These are phyloP conservation scores for Smittia aterrima DNA, from an alignment of 2,888 invertebrate species.

Conservation along the genomic window DNA sequence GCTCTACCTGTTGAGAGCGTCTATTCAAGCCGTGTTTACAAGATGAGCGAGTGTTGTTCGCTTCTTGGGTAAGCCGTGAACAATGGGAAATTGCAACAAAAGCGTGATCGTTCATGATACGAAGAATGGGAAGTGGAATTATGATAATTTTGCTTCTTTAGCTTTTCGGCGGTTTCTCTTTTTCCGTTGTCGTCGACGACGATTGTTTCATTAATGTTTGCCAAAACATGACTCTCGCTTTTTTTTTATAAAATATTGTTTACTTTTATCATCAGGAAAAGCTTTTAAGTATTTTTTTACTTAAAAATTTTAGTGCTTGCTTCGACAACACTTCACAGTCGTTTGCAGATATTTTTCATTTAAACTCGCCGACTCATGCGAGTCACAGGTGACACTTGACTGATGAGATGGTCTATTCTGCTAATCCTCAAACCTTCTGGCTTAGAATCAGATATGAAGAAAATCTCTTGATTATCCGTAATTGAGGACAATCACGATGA, in stretches of 20 bases:
- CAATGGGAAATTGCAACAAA: constrained; percentile 24
- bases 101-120: constrained; percentile 14
- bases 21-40: neutral
- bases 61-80: constrained; percentile 4
- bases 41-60: neutral
- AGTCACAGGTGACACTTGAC: too few species aligned
- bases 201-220: constrained; percentile 25
- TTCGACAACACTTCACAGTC: neutral
- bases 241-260: neutral
- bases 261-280: neutral
- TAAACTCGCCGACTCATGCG: neutral
- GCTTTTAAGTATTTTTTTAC: neutral
- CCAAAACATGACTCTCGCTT: constrained; percentile 7
- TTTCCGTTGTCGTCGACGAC: neutral
- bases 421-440: too few species aligned
- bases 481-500: neutral
- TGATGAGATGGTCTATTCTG: too few species aligned
- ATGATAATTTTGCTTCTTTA: constrained; percentile 19
- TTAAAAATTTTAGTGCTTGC: neutral
- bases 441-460: too few species aligned
- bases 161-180: constrained; percentile 20
- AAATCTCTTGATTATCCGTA: neutral
- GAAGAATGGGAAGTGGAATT: constrained; percentile 35
- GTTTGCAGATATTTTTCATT: neutral
- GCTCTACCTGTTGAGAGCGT: neutral